Evolutionary conservation across 2,113 vertebrate species (phyloP), one percentile per base, ranked within the genome.

Genomic region (Cheilinus undulatus): DNA sequence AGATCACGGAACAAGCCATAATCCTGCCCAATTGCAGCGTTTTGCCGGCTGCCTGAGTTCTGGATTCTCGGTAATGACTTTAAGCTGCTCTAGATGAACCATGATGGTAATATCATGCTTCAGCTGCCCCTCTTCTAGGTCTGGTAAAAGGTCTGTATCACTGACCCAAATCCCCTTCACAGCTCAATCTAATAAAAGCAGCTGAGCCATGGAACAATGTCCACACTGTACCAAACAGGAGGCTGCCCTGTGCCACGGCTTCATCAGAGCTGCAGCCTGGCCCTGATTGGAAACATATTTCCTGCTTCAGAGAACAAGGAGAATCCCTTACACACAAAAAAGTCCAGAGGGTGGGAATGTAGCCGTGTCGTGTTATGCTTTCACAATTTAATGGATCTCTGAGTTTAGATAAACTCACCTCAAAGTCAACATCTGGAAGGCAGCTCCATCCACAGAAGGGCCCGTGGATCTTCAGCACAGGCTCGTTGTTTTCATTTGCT

Each of bases 381-480:
- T 56, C 53, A 72, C 56, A 59, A 68, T 80, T 65, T 38, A 73
- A 78, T 30, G 20, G 50, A 52, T 79, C 40, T 70, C 43, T 50
- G 13, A 68, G 78, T 84, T 83, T 52, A 67, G 72, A 56, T 38
- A 48, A 78, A 78, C 63, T 19, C 78, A 97, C 98, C 95, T 98
- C 95, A 93, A 99, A 99, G 85, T 98, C 80, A 79, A 97, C 24
- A 43, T 98, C 95, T 59, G 89, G 76, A 65, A 94, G 95, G 85
- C 97, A 99, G 69, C 94, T 94, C 88, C 95, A 97, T 28, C 90
- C 80, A 30, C 97, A 22, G 86, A 95, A 97, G 0, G 98, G 97
- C 10, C 97, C 97, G n/a, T 7, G 19, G 66, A 99, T 92, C 92
- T 94, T 98, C 32, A 99, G 91, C 0, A 97, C 76, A n/a, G 95